A percentile compares a stretch with the other conserved stretches of the same genome.
phyloP scores from a whole-genome alignment of 2,797 vertebrate genomes.

The Intellagama lesueurii region DNA sequence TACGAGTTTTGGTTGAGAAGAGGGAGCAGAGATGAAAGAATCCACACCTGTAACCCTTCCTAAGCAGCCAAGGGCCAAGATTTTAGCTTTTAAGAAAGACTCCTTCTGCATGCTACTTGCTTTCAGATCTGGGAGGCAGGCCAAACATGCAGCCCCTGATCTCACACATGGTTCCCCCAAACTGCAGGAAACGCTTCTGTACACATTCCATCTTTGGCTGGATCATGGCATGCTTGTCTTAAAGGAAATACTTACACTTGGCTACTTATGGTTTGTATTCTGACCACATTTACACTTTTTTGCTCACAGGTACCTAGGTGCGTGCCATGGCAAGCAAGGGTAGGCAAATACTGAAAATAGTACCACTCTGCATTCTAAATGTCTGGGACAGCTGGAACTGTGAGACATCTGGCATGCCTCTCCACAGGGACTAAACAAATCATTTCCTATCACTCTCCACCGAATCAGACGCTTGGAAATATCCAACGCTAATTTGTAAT shows the following conservation, averaged over 20 bases:
- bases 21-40: not conserved
- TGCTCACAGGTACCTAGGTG: not conserved
- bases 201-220: not conserved
- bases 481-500: slow-evolving; percentile 62
- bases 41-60: too few relatives aligned
- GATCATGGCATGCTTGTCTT: not conserved
- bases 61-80: not conserved
- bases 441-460: slow-evolving; percentile 59
- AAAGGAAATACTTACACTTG: not conserved
- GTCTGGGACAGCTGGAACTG: slow-evolving; percentile 34
- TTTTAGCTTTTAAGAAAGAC: not conserved
- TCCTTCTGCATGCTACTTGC: not conserved
- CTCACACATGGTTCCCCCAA: not conserved
- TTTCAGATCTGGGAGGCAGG: not conserved
- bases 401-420: slow-evolving; percentile 65
- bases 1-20: not conserved
- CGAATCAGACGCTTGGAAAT: slow-evolving; percentile 57
- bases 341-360: not conserved
- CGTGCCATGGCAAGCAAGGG: not conserved
- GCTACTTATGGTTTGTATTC: not conserved
- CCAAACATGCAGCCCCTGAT: too few relatives aligned
- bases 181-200: not conserved
- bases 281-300: not conserved
- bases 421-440: slow-evolving; percentile 67
- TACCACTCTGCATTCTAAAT: slow-evolving; percentile 51